Evolutionary conservation across 2,797 vertebrate species (phyloP), one percentile per base, ranked within the genome.

Genomic region (Syndactyla subalaris): DNA sequence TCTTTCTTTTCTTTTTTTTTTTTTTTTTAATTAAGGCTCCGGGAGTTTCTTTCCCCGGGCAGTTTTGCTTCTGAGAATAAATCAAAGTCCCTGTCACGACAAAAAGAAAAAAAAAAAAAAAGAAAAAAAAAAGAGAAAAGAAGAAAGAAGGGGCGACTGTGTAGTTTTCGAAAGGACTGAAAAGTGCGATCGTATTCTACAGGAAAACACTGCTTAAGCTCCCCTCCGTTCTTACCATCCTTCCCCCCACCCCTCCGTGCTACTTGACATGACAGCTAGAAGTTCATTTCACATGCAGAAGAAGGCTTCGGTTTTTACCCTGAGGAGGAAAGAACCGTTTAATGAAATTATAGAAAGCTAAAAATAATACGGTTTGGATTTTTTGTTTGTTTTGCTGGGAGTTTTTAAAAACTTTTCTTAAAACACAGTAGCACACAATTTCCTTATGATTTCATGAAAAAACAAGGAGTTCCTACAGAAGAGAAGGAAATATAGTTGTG

Each of bases 191-290:
- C 58, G 32, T 51, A 34, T 21, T 88, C 52, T 19, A 48, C n/a
- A 52, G 20, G 36, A 43, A 61, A 76, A 24, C 86, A 24, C 2
- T 4, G 23, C 30, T 58, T 51, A 38, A 10, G 30, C 3, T 10
- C 3, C 15, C 7, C 12, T 6, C 30, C 4, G 29, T 38, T 34
- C 30, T 48, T 19, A 30, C 10, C 17, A 10, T 6, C 19, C 4
- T 21, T 7, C 5, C 8, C 8, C 3, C 4, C 4, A 54, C 38
- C 17, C 2, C 5, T 4, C 12, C 32, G 5, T 1, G 4, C 41
- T 26, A 30, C 52, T 81, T 77, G 13, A 75, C 26, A 15, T 54
- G 77, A 51, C 63, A 72, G 54, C 18, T 62, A 62, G 20, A 86
- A 68, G 39, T 65, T 73, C 8, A 29, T 38, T 59, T 78, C 15